These are phyloP conservation scores for Apteryx owenii DNA, from an alignment of 2,113 vertebrate species.

Conservation along the genomic window DNA sequence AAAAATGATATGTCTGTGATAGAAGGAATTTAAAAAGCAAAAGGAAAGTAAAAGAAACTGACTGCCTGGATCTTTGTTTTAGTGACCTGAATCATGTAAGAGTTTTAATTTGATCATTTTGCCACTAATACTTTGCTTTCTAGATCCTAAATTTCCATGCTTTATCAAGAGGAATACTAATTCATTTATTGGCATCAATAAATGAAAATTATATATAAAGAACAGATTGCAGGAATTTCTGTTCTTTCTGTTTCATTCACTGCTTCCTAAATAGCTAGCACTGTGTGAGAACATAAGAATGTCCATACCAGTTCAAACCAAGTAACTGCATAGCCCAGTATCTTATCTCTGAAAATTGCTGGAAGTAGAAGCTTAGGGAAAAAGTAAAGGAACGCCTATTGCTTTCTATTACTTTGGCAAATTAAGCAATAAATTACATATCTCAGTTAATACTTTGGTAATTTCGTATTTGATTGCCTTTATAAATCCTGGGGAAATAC, in stretches of 20 bases:
- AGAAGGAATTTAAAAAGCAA: not conserved
- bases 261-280: not conserved
- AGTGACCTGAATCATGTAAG: not conserved
- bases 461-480: not conserved
- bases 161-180: not conserved
- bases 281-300: not conserved
- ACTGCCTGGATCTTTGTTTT: not conserved
- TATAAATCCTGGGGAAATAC: not conserved
- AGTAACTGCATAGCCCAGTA: not conserved
- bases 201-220: not conserved
- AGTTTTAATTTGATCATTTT: not conserved
- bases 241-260: not conserved
- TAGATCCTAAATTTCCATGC: not conserved
- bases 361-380: not conserved
- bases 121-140: not conserved
- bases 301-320: not conserved
- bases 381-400: not conserved
- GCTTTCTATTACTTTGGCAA: not conserved
- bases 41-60: not conserved
- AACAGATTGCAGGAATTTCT: not conserved
- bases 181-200: not conserved
- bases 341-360: not conserved
- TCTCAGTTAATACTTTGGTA: not conserved
- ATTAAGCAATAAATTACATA: not conserved
- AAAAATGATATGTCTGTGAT: not conserved